phyloP scores from a whole-genome alignment of 2,113 vertebrate genomes.

The Siphamia tubifer region DNA sequence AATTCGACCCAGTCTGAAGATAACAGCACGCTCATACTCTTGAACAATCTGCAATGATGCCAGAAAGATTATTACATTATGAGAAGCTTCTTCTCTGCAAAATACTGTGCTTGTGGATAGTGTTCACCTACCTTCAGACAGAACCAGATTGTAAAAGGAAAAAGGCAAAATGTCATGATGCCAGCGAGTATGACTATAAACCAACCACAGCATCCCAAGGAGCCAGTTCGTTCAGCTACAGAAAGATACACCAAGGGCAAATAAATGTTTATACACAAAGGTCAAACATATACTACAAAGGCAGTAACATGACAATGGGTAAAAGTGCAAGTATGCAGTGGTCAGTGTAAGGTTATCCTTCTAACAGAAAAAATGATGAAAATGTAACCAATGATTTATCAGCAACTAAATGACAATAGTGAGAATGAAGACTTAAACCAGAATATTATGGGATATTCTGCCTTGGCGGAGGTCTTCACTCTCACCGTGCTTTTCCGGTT shows the following conservation, averaged over 20 bases:
- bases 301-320: too few relatives aligned
- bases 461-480: too few relatives aligned
- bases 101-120: background rate
- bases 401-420: too few relatives aligned
- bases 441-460: too few relatives aligned
- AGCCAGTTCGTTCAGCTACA: slow-evolving; percentile 71
- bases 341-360: too few relatives aligned
- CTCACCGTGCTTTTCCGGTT: too few relatives aligned
- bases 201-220: slow-evolving; percentile 83
- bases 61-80: background rate
- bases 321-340: too few relatives aligned
- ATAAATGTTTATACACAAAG: background rate
- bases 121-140: slow-evolving; percentile 84
- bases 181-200: slow-evolving; percentile 81
- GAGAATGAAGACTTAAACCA: too few relatives aligned
- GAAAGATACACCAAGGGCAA: background rate
- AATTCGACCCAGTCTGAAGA: slow-evolving; percentile 87
- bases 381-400: too few relatives aligned
- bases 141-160: slow-evolving; percentile 87
- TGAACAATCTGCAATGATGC: slow-evolving; percentile 81
- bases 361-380: too few relatives aligned
- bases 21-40: slow-evolving; percentile 89
- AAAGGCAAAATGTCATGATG: slow-evolving; percentile 77
- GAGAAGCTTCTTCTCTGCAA: background rate
- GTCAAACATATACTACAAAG: too few relatives aligned